Evolutionary conservation across 2,113 vertebrate species (phyloP).

Genomic region (pig (Sus scrofa)): DNA sequence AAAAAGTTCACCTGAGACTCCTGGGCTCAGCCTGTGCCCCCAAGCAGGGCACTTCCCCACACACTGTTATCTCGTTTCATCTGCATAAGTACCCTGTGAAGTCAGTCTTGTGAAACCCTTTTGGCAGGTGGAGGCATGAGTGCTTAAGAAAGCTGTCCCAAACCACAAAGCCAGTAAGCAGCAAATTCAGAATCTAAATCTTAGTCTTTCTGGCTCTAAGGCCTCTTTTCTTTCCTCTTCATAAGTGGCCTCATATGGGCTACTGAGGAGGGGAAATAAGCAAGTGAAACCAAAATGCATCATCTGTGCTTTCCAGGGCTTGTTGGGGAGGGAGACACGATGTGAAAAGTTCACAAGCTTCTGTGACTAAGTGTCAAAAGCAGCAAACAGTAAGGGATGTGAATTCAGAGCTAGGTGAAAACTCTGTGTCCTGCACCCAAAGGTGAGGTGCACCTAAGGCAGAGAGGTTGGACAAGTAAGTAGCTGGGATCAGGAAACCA

Average conservation of each 20-base stretch:
- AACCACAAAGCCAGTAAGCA: neutral
- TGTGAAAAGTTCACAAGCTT: fast-evolving
- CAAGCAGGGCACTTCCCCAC: neutral
- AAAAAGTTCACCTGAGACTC: neutral
- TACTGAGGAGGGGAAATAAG: neutral
- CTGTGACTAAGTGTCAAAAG: neutral
- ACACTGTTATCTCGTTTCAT: fast-evolving
- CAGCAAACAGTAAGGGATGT: neutral
- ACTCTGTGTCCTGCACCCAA: neutral
- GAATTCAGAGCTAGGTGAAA: neutral
- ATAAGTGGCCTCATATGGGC: neutral
- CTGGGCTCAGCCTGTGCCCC: too few relatives aligned
- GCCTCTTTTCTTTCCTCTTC: neutral
- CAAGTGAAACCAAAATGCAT: neutral
- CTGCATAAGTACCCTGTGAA: neutral
- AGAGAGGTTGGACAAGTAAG: neutral
- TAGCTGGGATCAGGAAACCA: neutral
- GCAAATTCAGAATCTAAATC: neutral
- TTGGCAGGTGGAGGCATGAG: neutral
- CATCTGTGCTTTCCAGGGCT: neutral
- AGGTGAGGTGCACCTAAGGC: neutral
- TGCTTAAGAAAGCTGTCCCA: neutral
- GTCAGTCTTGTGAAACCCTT: neutral
- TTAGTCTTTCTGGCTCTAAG: neutral
- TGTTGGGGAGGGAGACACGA: neutral